These are phyloP conservation scores for Chaetops frenatus DNA, from an alignment of 2,113 vertebrate species.

Conservation along the genomic window DNA sequence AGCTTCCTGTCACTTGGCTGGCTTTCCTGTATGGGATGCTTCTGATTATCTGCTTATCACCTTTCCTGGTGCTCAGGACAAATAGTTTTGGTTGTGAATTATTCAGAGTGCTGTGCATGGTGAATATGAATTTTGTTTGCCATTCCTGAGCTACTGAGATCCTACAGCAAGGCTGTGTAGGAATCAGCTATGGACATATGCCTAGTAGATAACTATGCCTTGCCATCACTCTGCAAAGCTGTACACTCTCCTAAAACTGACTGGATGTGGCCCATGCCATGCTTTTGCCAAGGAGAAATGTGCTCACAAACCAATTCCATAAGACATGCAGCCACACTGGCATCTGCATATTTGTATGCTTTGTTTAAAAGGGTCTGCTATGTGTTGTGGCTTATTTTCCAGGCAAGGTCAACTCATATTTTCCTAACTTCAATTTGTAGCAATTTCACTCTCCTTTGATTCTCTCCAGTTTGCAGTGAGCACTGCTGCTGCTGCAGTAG, in stretches of 20 bases:
- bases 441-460: background rate
- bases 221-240: background rate
- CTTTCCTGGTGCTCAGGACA: background rate
- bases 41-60: background rate
- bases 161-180: background rate
- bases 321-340: background rate
- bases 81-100: background rate
- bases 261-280: background rate
- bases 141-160: background rate
- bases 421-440: background rate
- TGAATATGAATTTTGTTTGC: background rate
- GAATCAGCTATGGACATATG: background rate
- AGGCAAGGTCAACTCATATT: background rate
- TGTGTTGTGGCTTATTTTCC: background rate
- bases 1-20: background rate
- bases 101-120: background rate
- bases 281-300: background rate
- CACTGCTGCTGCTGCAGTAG: background rate
- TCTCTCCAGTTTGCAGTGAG: background rate
- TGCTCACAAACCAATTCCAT: background rate
- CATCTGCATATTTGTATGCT: background rate
- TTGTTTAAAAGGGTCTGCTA: background rate
- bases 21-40: background rate
- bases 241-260: background rate
- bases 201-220: background rate